Base-by-base conservation (phyloP, 2,888 invertebrate species). In the Ormyrus thymus region DNA sequence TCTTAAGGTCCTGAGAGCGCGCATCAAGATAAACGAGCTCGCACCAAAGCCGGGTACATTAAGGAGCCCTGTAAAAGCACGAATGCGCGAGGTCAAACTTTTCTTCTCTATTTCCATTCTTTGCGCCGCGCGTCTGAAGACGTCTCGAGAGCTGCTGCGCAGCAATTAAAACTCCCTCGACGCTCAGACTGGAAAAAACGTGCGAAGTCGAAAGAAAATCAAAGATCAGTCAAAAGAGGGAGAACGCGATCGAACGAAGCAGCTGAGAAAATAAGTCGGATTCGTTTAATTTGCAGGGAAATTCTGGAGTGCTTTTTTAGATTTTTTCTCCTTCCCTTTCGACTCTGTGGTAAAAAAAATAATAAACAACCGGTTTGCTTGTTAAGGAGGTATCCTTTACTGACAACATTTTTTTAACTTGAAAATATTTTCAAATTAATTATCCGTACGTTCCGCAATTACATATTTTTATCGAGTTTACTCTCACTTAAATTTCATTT, bases 181-280 rank as follows among this genome's bases (percentile, higher is more conserved):
- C 15, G 10, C 29, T 13, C n/a, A 43, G n/a, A 64, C 13, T 29
- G 8, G 15, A 69, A 50, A 13, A 58, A 46, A 70, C 65, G 65
- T 6, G 61, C 55, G 62, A 61, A 66, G 64, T 62, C 66, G 61
- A 58, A 78, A 77, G 78, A 78, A 80, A 80, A 78, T 75, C 71
- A 80, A 75, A 75, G 71, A 80, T 78, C 55, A 48, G 59, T 58
- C 69, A 15, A 43, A 13, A 51, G 64, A 10, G 48, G 11, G 46
- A 43, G 53, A 55, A 10, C 9, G 45, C 0, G 45, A 45, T 29
- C 7, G 10, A 71, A 76, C 58, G 62, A 74, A 74, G 69, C 29
- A 29, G 29, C 2, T 29, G 29, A 29, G 70, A 70, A 72, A 74
- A 80, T 80, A 70, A 59, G 48, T n/a, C 55, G 29, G 66, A 55